A percentile compares a stretch with the other conserved stretches of the same genome.
phyloP scores from a whole-genome alignment of 1,140 invertebrate genomes.

The Tetragonula clypearis region DNA sequence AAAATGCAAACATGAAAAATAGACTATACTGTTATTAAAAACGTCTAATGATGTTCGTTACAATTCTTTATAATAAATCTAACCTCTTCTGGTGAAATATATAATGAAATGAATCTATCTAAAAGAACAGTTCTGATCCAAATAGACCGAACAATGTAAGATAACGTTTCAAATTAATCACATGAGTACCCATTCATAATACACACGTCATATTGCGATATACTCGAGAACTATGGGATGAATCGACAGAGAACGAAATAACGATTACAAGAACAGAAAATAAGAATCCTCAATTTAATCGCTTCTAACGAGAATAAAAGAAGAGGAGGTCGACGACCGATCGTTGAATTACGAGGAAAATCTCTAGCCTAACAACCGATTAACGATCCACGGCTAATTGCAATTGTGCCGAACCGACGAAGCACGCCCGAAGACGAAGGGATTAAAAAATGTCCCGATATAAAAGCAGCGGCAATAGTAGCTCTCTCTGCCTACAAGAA shows the following conservation, averaged over 20 bases:
- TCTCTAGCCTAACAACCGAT: constrained; percentile 65
- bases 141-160: not conserved
- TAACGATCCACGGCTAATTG: constrained; percentile 71
- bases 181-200: not conserved
- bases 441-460: constrained; percentile 72
- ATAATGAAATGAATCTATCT: not conserved
- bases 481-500: constrained; percentile 57
- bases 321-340: constrained; percentile 23
- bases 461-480: constrained; percentile 59
- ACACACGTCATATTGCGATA: not conserved
- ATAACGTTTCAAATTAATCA: not conserved
- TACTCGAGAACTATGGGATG: constrained; percentile 1
- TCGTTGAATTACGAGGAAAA: constrained; percentile 62
- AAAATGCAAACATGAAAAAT: too few species aligned
- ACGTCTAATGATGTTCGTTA: too few species aligned
- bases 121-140: not conserved
- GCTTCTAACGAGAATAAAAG: constrained; percentile 28
- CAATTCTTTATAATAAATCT: too few species aligned
- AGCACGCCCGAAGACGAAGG: constrained; percentile 61
- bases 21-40: too few species aligned
- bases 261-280: not conserved
- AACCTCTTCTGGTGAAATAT: too few species aligned
- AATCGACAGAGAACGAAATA: constrained; percentile 1
- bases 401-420: constrained; percentile 63
- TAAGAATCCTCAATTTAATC: constrained; percentile 46